Evolutionary conservation across 2,113 vertebrate species (phyloP), one percentile per base, ranked within the genome.

Genomic region (Lophotis ruficrista): DNA sequence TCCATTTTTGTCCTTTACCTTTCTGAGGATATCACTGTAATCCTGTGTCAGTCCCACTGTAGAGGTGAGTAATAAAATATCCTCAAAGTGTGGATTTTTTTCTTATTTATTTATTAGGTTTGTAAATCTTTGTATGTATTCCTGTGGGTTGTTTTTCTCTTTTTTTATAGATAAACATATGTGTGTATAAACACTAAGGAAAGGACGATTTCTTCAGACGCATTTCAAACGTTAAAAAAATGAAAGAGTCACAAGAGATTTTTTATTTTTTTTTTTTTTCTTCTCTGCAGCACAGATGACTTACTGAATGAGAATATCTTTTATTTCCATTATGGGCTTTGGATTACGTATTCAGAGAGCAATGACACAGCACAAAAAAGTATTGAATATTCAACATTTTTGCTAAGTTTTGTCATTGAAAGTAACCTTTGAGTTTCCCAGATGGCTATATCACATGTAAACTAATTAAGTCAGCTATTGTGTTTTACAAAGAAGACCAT

Each of bases 161-260:
- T 24, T 41, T 41, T 62, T 80, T 20, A 7, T 48, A 6, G 16
- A 28, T 19, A 81, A 60, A 51, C 31, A 12, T 4, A 7, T 19
- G 9, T 54, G 4, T 33, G 13, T 61, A 16, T 12, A 56, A 86
- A 56, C 12, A 61, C 2, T 28, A 10, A 5, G 10, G 17, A 79
- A 79, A 71, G 7, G 6, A 13, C 18, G 15, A 38, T n/a, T 43
- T 5, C 25, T 91, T 66, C 18, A 58, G 19, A 68, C 87, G 1
- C 54, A 43, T 56, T 91, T 68, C 1, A 57, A 30, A 61, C 45
- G 61, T 43, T 14, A 0, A 43, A 33, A 45, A 51, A n/a, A n/a
- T 5, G 30, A 4, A 7, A 16, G 54, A 28, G 4, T 37, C 4
- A 2, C 3, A 37, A 14, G 11, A 1, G 1, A 7, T 31, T 12